A percentile compares a stretch with the other conserved stretches of the same genome.
These are phyloP conservation scores for Pseudomyrmex cubaensis DNA, from an alignment of 1,140 invertebrate genomes.

Conservation along the genomic window DNA sequence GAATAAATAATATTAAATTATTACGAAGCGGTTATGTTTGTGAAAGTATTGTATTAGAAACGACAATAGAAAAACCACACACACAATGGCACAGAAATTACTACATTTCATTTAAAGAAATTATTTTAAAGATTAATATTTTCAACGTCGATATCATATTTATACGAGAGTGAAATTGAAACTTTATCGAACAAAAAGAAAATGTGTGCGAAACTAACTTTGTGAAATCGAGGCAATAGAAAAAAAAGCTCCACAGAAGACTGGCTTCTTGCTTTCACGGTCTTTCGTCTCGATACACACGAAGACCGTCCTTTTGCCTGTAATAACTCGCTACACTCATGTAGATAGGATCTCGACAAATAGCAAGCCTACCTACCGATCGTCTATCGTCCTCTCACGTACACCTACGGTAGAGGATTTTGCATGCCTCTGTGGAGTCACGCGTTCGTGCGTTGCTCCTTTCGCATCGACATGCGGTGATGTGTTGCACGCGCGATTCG, in stretches of 20 bases:
- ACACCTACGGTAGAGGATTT: conserved; percentile 53
- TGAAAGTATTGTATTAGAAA: not conserved
- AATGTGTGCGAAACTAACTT: not conserved
- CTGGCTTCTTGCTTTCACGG: conserved; percentile 54
- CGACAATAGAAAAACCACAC: too few species aligned
- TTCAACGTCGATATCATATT: not conserved
- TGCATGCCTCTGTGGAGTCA: conserved; percentile 50
- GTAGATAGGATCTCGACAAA: conserved; percentile 77
- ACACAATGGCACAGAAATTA: too few species aligned
- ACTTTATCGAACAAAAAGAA: conserved; percentile 35
- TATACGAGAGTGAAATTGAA: not conserved
- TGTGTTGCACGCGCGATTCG: conserved; percentile 2
- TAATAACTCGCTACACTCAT: conserved; percentile 75
- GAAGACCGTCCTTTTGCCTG: conserved; percentile 59
- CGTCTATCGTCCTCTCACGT: conserved; percentile 61
- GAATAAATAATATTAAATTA: not conserved
- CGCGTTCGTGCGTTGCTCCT: conserved; percentile 50
- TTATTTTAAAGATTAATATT: not conserved
- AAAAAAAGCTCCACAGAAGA: conserved; percentile 30
- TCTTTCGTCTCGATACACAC: conserved; percentile 54
- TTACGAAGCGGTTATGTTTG: not conserved
- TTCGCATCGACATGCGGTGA: conserved; percentile 60
- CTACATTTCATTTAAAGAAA: conserved; percentile 23
- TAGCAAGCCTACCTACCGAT: conserved; percentile 74
- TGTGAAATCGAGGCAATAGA: conserved; percentile 14